These are phyloP conservation scores for Phortica okadai DNA, from an alignment of 2,888 invertebrate species.

Conservation along the genomic window DNA sequence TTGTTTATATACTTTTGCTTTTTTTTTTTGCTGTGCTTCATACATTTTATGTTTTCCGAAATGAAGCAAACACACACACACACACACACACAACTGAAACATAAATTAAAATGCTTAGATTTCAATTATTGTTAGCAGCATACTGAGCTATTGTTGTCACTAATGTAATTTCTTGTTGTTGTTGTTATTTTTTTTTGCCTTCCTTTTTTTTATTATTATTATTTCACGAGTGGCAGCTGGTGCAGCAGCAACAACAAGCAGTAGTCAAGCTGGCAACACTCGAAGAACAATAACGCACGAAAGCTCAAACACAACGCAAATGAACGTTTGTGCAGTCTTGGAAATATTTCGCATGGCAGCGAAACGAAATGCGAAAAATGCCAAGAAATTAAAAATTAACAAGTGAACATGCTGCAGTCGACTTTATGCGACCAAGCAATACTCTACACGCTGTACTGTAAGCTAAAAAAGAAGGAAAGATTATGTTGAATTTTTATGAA, in stretches of 20 bases:
- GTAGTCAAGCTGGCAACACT: slow-evolving; percentile 8
- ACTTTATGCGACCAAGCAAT: too few relatives aligned
- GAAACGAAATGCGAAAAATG: background rate
- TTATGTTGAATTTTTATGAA: too few relatives aligned
- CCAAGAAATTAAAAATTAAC: slow-evolving; percentile 30
- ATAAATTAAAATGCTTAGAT: slow-evolving; percentile 28
- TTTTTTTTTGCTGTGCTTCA: background rate
- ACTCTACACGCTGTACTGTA: too few relatives aligned
- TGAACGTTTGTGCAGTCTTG: background rate
- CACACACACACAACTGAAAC: background rate
- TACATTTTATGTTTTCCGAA: slow-evolving; percentile 18
- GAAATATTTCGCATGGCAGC: slow-evolving; percentile 18
- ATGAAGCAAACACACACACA: background rate
- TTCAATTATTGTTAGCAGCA: slow-evolving; percentile 30
- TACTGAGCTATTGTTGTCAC: slow-evolving; percentile 18
- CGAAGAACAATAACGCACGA: slow-evolving; percentile 4
- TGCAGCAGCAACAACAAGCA: slow-evolving; percentile 8
- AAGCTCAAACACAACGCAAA: slow-evolving; percentile 3
- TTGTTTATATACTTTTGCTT: slow-evolving; percentile 1
- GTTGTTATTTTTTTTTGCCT: background rate
- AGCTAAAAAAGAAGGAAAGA: too few relatives aligned
- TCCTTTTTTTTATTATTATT: background rate
- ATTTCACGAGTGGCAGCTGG: slow-evolving; percentile 23
- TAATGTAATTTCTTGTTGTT: background rate
- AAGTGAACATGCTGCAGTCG: background rate